Base-by-base conservation (phyloP, 92 coral and sea anemone species). In the Porites cylindrica region DNA sequence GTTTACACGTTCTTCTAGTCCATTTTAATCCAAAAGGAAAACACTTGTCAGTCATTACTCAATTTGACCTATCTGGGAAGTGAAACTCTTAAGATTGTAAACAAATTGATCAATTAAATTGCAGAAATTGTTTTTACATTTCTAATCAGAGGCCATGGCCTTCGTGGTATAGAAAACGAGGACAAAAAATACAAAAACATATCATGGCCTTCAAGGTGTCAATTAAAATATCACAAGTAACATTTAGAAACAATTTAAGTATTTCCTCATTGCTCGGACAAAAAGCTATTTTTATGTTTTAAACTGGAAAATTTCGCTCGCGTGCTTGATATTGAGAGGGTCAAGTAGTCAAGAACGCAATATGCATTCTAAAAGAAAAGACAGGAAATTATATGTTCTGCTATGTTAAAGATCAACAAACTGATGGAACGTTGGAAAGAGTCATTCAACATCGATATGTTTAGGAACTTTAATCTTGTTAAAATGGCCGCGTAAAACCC, bases 71-170 rank as follows among this genome's bases (percentile, higher is more conserved):
- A 66, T 69, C 3, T 8, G 75, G 11, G 7, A 9, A 53, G 24
- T 19, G 9, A 54, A 7, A 47, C 23, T 51, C 13, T 12, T 59
- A 13, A 26, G 56, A 70, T 56, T 38, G 69, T 58, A 70, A 82
- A 70, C 56, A 82, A 82, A 82, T 82, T 18, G 66, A 38, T 58
- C 78, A 70, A 26, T 71, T 62, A 78, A 70, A 70, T 82, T 10
- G 77, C 47, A 70, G 61, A 70, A 68, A 82, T 75, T 52, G 78
- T 75, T 75, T 58, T 10, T 51, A 65, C 18, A 10, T 10, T 52
- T 9, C 11, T 43, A 53, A 9, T 54, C 54, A 52, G 8, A 51
- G 23, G 60, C n/a, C 77, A 1, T 12, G 20, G 14, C 58, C 64
- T 58, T 16, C 47, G 7, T 52, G 50, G 53, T 75, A 56, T 18